A percentile compares a stretch with the other conserved stretches of the same genome.
phyloP scores from a whole-genome alignment of 2,113 vertebrate genomes.

The Galemys pyrenaicus region DNA sequence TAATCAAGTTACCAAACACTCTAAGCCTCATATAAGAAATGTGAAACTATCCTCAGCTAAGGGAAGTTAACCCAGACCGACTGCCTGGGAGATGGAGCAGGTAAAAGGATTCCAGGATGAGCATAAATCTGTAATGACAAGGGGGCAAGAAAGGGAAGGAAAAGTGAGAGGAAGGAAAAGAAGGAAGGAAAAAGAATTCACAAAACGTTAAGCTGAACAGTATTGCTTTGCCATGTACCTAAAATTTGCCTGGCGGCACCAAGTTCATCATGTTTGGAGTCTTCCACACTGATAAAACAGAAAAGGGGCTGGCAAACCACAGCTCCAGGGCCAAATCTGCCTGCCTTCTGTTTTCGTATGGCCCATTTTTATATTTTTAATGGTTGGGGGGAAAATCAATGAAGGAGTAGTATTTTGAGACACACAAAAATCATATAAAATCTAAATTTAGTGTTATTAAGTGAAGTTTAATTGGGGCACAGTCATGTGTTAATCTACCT shows the following conservation, averaged over 20 bases:
- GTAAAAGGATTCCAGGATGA: background rate
- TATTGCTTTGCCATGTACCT: background rate
- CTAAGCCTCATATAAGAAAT: background rate
- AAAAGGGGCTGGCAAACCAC: background rate
- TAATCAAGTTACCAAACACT: background rate
- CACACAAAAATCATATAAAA: background rate
- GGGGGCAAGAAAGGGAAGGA: background rate
- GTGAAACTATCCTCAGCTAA: background rate
- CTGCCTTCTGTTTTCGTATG: background rate
- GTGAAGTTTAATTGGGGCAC: background rate
- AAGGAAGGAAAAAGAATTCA: background rate
- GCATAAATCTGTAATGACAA: background rate
- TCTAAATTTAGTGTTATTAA: background rate
- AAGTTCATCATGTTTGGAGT: background rate
- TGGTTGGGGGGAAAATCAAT: background rate
- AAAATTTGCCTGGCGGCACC: background rate
- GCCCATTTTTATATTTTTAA: background rate
- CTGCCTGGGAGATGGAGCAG: background rate
- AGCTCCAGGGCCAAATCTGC: background rate
- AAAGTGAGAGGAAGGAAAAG: background rate
- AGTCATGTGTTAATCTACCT: background rate
- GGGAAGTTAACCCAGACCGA: too few species aligned
- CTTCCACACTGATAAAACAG: background rate
- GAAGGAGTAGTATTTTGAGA: background rate
- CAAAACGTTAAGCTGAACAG: background rate